phyloP scores from a whole-genome alignment of 37 sponge, comb jelly and placozoan genomes.

The Ianthella basta region DNA sequence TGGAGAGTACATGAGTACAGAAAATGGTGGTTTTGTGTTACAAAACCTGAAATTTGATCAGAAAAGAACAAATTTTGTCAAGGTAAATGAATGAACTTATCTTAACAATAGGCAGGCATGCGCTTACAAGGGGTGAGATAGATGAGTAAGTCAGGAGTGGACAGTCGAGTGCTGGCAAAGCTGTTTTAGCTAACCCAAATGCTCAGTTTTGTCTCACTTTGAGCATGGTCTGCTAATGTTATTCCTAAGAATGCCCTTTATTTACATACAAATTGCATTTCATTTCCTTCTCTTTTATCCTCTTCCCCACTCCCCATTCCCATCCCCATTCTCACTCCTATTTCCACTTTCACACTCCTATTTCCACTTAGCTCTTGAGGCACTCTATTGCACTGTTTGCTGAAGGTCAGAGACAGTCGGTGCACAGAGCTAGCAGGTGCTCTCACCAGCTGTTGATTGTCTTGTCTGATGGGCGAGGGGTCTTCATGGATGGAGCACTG shows the following conservation, averaged over 20 bases:
- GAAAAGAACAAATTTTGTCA: slow-evolving; percentile 72
- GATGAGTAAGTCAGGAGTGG: too few species aligned
- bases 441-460: slow-evolving; percentile 84
- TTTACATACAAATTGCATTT: too few species aligned
- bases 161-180: too few species aligned
- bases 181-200: too few species aligned
- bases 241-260: too few species aligned
- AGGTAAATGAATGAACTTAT: slow-evolving; percentile 79
- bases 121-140: too few species aligned
- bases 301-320: too few species aligned
- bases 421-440: not conserved
- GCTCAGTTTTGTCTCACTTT: too few species aligned
- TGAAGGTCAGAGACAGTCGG: not conserved
- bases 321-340: too few species aligned
- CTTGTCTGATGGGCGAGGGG: slow-evolving; percentile 96
- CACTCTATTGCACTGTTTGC: slow-evolving; percentile 45
- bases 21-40: slow-evolving; percentile 65
- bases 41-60: slow-evolving; percentile 80
- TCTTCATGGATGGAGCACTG: slow-evolving; percentile 83
- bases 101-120: too few species aligned
- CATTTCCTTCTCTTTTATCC: too few species aligned
- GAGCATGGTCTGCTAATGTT: too few species aligned
- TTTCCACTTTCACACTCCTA: not conserved
- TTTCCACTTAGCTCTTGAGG: slow-evolving; percentile 52
- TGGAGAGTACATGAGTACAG: slow-evolving; percentile 70